Base-by-base conservation (phyloP, 2,888 invertebrate genomes). In the Nymphalis c-album region DNA sequence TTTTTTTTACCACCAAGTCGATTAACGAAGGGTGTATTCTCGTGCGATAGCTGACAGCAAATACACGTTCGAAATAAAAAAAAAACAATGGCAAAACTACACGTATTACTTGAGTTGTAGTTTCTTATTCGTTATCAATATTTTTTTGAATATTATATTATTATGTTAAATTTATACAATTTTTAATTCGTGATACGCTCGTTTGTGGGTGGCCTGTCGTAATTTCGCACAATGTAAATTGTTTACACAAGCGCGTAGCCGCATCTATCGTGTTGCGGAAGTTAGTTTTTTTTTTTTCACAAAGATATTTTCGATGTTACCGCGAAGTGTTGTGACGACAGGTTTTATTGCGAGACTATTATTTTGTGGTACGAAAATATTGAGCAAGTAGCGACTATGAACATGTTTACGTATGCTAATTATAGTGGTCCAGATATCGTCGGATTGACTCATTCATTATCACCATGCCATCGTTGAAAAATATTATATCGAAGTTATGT, bases 321-420 rank as follows among this genome's bases (percentile, higher is more conserved):
- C 65, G 76, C 70, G 73, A 64, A 67, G 76, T 73, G 73, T 65
- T 63, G 70, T 74, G 74, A 74, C 75, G 75, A 76, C 77, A 75
- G 74, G 74, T 78, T 50, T 59, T 60, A 64, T 35, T 57, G 47
- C 46, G 50, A 53, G 18, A 58, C 20, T 51, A 26, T 51, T 31
- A 35, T 7, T 63, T 81, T 81, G 81, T 81, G 80, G 74, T 75
- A 60, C 68, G 55, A 40, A 40, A 13, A 59, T 61, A 68, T 71
- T 70, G 82, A 85, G 82, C 84, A 78, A 85, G 81, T 83, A 70
- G 79, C 78, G 80, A 74, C 79, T 81, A 81, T 77, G 79, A 75
- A 64, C 46, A 67, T 60, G 69, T 67, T 65, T 69, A 69, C 67
- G 48, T 62, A 48, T 22, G 64, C 70, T 74, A 64, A 70, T 69